Evolutionary conservation across 1,140 invertebrate species (phyloP), one percentile per base, ranked within the genome.

Genomic region (Drosophila quadrilineata): DNA sequence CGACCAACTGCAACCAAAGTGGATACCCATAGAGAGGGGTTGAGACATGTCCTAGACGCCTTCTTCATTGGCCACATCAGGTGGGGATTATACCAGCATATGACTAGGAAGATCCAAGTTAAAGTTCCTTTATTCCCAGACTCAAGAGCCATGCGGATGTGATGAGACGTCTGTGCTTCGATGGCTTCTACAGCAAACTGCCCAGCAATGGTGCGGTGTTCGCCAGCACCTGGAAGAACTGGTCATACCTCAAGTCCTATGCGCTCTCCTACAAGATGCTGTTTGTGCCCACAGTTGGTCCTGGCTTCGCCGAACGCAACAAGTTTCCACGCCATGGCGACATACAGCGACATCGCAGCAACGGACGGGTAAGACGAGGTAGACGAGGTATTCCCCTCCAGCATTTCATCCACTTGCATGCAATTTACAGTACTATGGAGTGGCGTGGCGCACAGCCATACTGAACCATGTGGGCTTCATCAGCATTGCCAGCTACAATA

Each of bases 181-280:
- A 93, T 86, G 92, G 92, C 5, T 93, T 93, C 70, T 93, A 93
- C 60, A 93, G 92, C n/a, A 93, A 93, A 45, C 90, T 92, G 71
- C 91, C 92, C 0, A 90, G 90, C 19, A 93, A 93, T 86, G 92
- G 92, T 2, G 92, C 92, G 33, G 92, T 91, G 60, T 93, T 91
- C 68, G 92, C 92, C 8, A 93, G 92, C 56, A 91, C 92, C 5
- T 93, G 92, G 92, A 93, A 93, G 77, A 93, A 93, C 85, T 93
- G 92, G 92, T 90, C 90, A 38, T 90, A 90, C 72, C 75, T 93
- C 6, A 90, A 91, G 49, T 91, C 92, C 31, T 93, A 91, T 72
- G 92, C 92, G 0, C 67, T 90, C 19, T 90, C 92, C 40, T 92
- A 92, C 64, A 90, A 90, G 38, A 88, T 93, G 54, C 43, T 93